Evolutionary conservation across 2,113 vertebrate species (phyloP), one percentile per base, ranked within the genome.

Genomic region (Cyanocitta stelleri): DNA sequence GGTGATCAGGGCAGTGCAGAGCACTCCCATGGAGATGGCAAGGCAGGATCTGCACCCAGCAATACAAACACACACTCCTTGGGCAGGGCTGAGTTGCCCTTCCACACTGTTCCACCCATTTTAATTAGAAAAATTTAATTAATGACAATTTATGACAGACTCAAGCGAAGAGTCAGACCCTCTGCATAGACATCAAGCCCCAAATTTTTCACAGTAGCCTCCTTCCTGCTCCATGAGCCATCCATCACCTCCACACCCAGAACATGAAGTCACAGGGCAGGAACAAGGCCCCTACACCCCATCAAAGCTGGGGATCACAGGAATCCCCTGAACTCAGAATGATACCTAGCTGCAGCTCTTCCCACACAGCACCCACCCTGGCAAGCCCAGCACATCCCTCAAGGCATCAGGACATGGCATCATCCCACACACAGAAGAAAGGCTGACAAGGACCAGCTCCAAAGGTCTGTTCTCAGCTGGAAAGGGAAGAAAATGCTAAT

Each of bases 241-340:
- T n/a, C 19, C 17, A 43, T 19, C 41, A 62, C 20, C 51, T 86
- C 20, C 32, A 76, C 7, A 21, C 1, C 8, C 13, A 16, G 20
- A 20, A 64, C 3, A 11, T 35, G 15, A 67, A 77, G 64, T 13
- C 62, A 75, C 21, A 73, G 26, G 21, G 15, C 23, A 85, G n/a
- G 54, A 84, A 26, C 1, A 4, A 59, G 11, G 3, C 19, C 26
- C 9, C 0, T 3, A 20, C 44, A 72, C 4, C 10, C 10, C 22
- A 33, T 10, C 4, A 13, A 61, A 61, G 22, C 17, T 20, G 8
- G 4, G 23, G 24, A 22, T 55, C 35, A 41, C 30, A 59, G 33
- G 10, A 79, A 10, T 12, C 29, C 35, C 33, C 24, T 18, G 6
- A 85, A 67, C 35, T 68, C 41, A 76, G 54, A 44, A 39, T 7